Percentiles rank a stretch among this genome's conserved stretches.
These are phyloP conservation scores for Drosophila suboccidentalis DNA, from an alignment of 2,888 invertebrate species.

Conservation along the genomic window DNA sequence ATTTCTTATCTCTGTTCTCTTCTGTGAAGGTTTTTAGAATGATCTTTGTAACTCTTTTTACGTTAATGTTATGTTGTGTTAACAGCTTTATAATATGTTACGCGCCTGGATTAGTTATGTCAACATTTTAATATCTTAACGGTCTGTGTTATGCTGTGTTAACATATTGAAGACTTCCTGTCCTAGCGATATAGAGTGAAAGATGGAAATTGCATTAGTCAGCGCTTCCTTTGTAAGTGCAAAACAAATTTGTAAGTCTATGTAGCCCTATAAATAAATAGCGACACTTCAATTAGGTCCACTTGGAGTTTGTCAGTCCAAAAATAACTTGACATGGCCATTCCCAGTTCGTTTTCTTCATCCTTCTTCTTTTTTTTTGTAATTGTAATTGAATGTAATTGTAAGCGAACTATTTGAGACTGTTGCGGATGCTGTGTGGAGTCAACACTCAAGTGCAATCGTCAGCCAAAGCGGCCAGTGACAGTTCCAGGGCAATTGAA, in stretches of 20 bases:
- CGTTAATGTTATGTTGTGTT: neutral
- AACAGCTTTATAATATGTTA: neutral
- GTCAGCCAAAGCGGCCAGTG: constrained; percentile 52
- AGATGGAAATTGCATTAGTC: constrained; percentile 1
- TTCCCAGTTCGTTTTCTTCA: constrained; percentile 18
- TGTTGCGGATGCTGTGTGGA: constrained; percentile 17
- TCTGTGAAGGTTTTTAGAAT: neutral
- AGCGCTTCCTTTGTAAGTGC: neutral
- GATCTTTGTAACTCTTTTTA: neutral
- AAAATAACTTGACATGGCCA: constrained; percentile 58
- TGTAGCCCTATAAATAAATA: constrained; percentile 46
- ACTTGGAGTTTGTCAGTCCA: constrained; percentile 58
- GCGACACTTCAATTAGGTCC: constrained; percentile 55
- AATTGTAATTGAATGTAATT: constrained; percentile 33
- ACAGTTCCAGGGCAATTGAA: constrained; percentile 54
- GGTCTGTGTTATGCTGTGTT: neutral
- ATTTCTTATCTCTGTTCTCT: neutral
- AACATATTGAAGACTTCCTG: neutral
- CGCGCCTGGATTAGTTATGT: neutral
- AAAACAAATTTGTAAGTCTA: neutral
- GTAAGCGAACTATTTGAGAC: constrained; percentile 4
- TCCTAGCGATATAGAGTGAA: neutral
- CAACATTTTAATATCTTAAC: neutral
- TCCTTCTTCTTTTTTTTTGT: constrained; percentile 58
- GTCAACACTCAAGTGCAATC: constrained; percentile 58